These are phyloP conservation scores for Pimephales promelas DNA, from an alignment of 2,113 vertebrate genomes.

Conservation along the genomic window DNA sequence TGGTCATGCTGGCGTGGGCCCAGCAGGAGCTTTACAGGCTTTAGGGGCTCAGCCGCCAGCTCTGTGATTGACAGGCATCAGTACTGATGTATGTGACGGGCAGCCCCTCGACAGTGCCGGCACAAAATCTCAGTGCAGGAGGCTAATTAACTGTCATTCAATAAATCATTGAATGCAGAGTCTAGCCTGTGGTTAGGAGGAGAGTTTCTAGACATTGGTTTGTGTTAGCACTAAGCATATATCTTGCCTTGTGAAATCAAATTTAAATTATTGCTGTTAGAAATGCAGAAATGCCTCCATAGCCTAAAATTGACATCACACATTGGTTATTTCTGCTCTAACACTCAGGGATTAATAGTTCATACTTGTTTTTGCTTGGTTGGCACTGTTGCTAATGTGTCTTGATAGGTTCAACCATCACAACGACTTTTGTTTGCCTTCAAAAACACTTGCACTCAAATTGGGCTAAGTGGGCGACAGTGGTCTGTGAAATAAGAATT, in stretches of 20 bases:
- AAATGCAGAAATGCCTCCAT: neutral
- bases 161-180: slow-evolving; percentile 62
- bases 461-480: slow-evolving; percentile 52
- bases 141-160: slow-evolving; percentile 71
- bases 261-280: slow-evolving; percentile 3
- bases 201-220: neutral
- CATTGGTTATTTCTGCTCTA: neutral
- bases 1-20: slow-evolving; percentile 27
- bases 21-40: slow-evolving; percentile 55
- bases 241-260: slow-evolving; percentile 11
- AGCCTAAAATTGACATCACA: neutral
- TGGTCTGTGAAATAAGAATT: slow-evolving; percentile 67
- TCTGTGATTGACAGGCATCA: slow-evolving; percentile 73
- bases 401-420: slow-evolving; percentile 45
- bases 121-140: slow-evolving; percentile 48
- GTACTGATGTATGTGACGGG: slow-evolving; percentile 67
- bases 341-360: neutral
- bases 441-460: slow-evolving; percentile 60
- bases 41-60: slow-evolving; percentile 52
- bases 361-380: slow-evolving; percentile 6
- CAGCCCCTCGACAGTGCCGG: slow-evolving; percentile 50
- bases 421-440: slow-evolving; percentile 45
- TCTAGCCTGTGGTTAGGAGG: neutral
- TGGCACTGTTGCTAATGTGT: slow-evolving; percentile 52
- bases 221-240: neutral